A percentile compares a stretch with the other conserved stretches of the same genome.
These are phyloP conservation scores for Sterrhoptilus dennistouni DNA, from an alignment of 2,113 vertebrate genomes.

Conservation along the genomic window DNA sequence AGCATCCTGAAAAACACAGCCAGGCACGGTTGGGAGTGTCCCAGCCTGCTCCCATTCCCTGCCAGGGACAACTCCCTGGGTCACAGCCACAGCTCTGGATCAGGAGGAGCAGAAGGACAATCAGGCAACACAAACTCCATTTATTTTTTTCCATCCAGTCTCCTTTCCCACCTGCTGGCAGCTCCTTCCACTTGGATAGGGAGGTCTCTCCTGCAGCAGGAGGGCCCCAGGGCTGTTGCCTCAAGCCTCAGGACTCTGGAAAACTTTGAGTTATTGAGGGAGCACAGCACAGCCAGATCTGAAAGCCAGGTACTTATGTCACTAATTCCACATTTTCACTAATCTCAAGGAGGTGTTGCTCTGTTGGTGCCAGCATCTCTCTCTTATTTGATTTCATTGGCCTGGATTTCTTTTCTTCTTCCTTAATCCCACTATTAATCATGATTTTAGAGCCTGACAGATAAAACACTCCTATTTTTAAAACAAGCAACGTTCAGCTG, in stretches of 20 bases:
- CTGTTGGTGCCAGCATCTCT: background rate
- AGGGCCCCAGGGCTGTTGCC: background rate
- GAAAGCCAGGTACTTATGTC: background rate
- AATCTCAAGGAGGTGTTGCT: background rate
- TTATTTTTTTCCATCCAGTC: background rate
- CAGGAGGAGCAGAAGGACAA: background rate
- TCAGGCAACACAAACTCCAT: background rate
- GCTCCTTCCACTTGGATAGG: background rate
- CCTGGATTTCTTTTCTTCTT: background rate
- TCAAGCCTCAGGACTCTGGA: background rate
- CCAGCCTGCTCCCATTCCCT: background rate
- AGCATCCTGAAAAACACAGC: constrained; percentile 1
- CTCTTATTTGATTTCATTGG: constrained; percentile 6
- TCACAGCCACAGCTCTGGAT: background rate
- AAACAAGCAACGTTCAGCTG: constrained; percentile 10
- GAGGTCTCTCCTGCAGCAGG: background rate
- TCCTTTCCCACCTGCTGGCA: background rate
- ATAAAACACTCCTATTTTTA: constrained; percentile 17
- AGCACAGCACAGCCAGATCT: background rate
- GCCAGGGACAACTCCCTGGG: background rate
- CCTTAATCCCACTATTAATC: background rate
- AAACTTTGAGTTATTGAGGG: background rate
- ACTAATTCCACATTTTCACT: background rate
- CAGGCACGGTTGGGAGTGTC: background rate
- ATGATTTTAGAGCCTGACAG: background rate